Conservation (phyloP, 2,797 vertebrate genomes). For the Tolypeutes matacus region DNA sequence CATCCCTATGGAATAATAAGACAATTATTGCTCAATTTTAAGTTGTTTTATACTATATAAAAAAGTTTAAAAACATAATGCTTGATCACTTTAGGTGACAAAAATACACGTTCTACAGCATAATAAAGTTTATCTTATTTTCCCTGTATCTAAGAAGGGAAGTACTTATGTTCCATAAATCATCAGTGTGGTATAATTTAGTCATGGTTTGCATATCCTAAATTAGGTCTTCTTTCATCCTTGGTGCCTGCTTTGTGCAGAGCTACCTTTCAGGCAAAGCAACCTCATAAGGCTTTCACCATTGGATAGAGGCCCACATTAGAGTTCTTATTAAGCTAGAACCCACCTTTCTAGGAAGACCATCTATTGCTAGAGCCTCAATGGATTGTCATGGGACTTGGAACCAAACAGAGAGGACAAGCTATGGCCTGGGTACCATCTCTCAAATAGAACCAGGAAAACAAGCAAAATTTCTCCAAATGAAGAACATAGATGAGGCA, state of each 20-base stretch:
- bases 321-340: not conserved
- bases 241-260: not conserved
- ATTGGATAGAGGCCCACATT: not conserved
- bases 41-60: not conserved
- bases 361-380: not conserved
- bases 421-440: too few relatives aligned
- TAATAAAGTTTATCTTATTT: not conserved
- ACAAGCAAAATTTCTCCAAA: not conserved
- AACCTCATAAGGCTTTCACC: too few relatives aligned
- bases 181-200: accelerated
- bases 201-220: not conserved
- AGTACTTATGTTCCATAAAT: not conserved
- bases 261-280: too few relatives aligned
- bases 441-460: not conserved
- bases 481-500: not conserved
- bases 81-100: not conserved
- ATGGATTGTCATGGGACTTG: not conserved
- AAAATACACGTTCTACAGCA: not conserved
- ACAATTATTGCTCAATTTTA: not conserved
- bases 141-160: not conserved
- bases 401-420: not conserved
- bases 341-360: not conserved
- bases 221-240: not conserved
- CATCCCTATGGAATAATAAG: not conserved
- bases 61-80: not conserved